Base-by-base conservation (phyloP, 2,113 vertebrate genomes). In the Scomber scombrus region DNA sequence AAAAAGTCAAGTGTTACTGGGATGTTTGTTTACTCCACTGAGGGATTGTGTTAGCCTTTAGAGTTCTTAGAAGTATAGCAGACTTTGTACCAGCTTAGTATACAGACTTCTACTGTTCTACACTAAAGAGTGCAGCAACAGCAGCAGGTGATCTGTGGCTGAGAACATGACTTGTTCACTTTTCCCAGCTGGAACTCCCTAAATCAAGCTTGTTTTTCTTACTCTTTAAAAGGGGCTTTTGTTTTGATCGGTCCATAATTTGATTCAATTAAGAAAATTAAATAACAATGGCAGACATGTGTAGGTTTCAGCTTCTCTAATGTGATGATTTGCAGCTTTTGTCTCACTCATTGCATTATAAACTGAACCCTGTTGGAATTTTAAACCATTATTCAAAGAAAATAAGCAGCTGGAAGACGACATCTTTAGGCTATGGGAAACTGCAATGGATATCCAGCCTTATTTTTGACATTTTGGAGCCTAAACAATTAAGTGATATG, bases 61-160 rank as follows among this genome's bases (percentile, higher is more conserved):
- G 45, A 4, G 52, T 29, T 34, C 43, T 26, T 1, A 10, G 61
- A 26, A 13, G 34, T 4, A 3, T 40, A 2, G 8, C 7, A 40
- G 34, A 40, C 34, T 40, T 40, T 40, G 34, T 40, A 40, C 34
- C 6, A 40, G 34, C 1, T 40, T 40, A 40, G 34, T 52, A 12
- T 12, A 6, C 80, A 71, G 73, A 76, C 15, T 26, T 26, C 0
- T 47, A 11, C 13, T 16, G 70, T 34, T 5, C 62, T 40, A 26
- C 51, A 55, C 18, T 13, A 1, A 0, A 10, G 57, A 58, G 26
- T 23, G 18, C 61, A 21, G 21, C 12, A 58, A 0, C 71, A 80
- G 56, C 84, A 90, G 82, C 89, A 88, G 84, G 76, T 83, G 89
- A 82, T 52, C 3, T 1, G 18, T 47, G 16, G 51, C 63, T 77